Evolutionary conservation across 2,113 vertebrate species (phyloP).

Genomic region (Chionodraco myersi): DNA sequence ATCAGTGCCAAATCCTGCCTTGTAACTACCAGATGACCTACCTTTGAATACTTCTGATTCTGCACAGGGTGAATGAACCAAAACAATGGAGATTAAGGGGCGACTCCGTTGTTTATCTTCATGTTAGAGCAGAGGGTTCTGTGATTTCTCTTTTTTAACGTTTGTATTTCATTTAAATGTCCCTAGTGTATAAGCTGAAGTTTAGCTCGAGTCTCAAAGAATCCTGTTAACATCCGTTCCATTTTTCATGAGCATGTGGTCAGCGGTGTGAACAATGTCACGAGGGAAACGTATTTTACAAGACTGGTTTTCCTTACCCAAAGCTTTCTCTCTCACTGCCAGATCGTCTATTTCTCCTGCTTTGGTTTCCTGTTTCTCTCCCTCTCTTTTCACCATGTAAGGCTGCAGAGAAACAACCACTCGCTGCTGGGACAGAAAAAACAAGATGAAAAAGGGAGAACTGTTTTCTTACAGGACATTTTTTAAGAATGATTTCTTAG

Average conservation of each 20-base stretch:
- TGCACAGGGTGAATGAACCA: no score
- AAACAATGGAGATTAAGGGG: background rate
- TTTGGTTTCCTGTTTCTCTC: constrained; percentile 17
- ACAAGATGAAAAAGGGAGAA: constrained; percentile 1
- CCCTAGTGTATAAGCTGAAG: background rate
- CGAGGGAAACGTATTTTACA: no score
- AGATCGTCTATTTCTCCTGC: constrained; percentile 8
- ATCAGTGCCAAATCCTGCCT: background rate
- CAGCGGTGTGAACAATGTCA: background rate
- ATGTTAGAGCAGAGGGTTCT: background rate
- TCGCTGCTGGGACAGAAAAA: background rate
- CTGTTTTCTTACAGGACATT: constrained; percentile 20
- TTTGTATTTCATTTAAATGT: background rate
- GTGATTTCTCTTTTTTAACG: background rate
- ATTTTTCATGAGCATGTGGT: constrained; percentile 6
- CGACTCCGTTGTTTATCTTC: background rate
- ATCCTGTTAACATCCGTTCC: background rate
- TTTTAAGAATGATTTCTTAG: background rate
- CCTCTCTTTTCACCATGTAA: constrained; percentile 72
- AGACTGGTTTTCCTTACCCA: background rate
- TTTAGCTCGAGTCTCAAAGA: background rate
- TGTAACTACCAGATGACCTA: background rate
- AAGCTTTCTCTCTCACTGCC: background rate
- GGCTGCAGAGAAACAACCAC: constrained; percentile 48
- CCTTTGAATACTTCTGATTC: background rate